Conservation (phyloP, 2,888 invertebrate species). For the Papilio demoleus region DNA sequence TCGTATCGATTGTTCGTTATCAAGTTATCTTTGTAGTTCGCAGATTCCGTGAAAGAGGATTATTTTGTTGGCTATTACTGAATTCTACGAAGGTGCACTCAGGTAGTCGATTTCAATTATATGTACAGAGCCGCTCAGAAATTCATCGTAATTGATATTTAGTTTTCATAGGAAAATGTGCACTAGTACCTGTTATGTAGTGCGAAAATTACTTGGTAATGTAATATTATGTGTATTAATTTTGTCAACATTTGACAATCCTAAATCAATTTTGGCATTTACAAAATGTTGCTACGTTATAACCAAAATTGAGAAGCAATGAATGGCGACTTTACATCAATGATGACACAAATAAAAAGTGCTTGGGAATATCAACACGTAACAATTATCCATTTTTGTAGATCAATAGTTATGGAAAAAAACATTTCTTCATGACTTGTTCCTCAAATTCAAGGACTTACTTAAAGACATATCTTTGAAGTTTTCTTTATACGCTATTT, state of each 20-base stretch:
- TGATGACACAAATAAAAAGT: not conserved
- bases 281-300: not conserved
- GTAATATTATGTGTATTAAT: not conserved
- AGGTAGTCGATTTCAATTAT: conserved; percentile 69
- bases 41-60: conserved; percentile 76
- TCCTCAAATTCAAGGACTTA: not conserved
- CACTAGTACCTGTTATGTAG: conserved; percentile 40
- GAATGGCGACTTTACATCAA: not conserved
- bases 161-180: conserved; percentile 44
- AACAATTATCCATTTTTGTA: too few species aligned
- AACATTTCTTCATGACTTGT: not conserved
- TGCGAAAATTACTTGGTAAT: not conserved
- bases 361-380: not conserved
- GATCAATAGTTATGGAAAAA: too few species aligned
- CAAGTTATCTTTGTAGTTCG: conserved; percentile 74
- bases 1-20: conserved; percentile 59
- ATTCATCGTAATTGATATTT: conserved; percentile 21
- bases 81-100: conserved; percentile 76
- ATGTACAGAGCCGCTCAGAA: conserved; percentile 39
- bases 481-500: not conserved
- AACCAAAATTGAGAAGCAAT: not conserved
- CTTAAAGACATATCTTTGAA: not conserved
- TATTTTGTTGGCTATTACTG: conserved; percentile 75
- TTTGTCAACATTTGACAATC: conserved; percentile 5
- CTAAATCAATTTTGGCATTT: conserved; percentile 4